Evolutionary conservation across 2,113 vertebrate genomes (phyloP), one percentile per base, ranked within the genome.

Genomic region (Engraulis encrasicolus): DNA sequence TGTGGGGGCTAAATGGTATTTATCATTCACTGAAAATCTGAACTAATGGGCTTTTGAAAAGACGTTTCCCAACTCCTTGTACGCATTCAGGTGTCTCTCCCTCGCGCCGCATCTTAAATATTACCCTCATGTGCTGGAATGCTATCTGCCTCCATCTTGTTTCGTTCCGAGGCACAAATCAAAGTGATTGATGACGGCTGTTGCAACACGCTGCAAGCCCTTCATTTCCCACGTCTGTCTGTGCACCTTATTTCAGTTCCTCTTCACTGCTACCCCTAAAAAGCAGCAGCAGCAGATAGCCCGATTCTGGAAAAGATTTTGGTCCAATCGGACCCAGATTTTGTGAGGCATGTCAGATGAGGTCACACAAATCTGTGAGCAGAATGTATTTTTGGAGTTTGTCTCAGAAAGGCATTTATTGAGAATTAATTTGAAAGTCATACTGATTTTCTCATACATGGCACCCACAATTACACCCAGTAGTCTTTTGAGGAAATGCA

Each of bases 1-100:
- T 85, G 85, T 90, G 79, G 87, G 82, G 87, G 82, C 82, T 85
- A 80, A 81, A 85, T 80, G 83, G 88, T 84, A 89, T 89, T 89
- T 89, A 91, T 91, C 88, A 82, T 86, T 52, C 78, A 71, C 81
- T 78, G 82, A 82, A 50, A 81, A 79, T 45, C 45, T 45, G 23
- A 31, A 27, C 71, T 82, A 74, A 83, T 50, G 81, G 82, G 74
- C 27, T 82, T 84, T 80, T 81, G 80, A 80, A 85, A 86, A 83
- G 58, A 61, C 49, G 85, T 86, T 83, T 81, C 77, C 81, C 20
- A 40, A 61, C 34, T 48, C 80, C 54, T 50, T 80, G n/a, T n/a
- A n/a, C n/a, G n/a, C 40, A 45, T 58, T 81, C 49, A 66, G 78
- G 7, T 34, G 12, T 71, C 61, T 71, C 61, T 20, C 52, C 20